phyloP scores from a whole-genome alignment of 1,140 invertebrate genomes.

The Gonioctena quinquepunctata region DNA sequence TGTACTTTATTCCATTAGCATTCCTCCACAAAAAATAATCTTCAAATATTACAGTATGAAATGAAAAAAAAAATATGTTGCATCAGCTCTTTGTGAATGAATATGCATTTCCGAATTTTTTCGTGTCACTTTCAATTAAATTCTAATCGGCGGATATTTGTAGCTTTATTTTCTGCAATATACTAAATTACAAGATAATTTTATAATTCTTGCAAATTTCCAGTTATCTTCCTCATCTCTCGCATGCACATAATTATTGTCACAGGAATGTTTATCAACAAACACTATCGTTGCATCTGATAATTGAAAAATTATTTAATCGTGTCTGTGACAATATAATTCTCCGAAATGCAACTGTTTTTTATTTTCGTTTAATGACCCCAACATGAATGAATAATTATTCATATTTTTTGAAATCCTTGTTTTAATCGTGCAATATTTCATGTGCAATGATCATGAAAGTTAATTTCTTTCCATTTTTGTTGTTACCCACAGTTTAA shows the following conservation, averaged over 20 bases:
- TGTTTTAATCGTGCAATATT: too few species aligned
- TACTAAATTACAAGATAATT: slow-evolving; percentile 4
- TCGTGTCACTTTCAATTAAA: slow-evolving; percentile 2
- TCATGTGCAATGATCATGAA: too few species aligned
- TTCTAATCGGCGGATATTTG: background rate
- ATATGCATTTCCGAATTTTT: background rate
- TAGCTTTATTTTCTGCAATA: background rate
- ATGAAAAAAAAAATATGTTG: too few species aligned
- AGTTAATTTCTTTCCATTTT: too few species aligned
- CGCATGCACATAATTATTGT: slow-evolving; percentile 19
- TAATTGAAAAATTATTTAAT: slow-evolving; percentile 15
- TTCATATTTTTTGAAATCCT: too few species aligned
- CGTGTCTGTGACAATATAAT: background rate
- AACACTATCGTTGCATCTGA: slow-evolving; percentile 9
- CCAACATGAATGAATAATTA: background rate
- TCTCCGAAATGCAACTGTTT: slow-evolving; percentile 9
- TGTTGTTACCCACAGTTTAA: too few species aligned
- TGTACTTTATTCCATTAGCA: too few species aligned
- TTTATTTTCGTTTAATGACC: background rate
- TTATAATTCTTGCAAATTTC: slow-evolving; percentile 9
- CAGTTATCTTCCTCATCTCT: slow-evolving; percentile 15
- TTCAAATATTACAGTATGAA: too few species aligned
- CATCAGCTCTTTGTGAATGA: too few species aligned
- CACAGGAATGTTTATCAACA: background rate
- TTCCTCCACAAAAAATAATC: too few species aligned